Evolutionary conservation across 64 coral and sea anemone species (phyloP).

Genomic region (Acropora yongei): DNA sequence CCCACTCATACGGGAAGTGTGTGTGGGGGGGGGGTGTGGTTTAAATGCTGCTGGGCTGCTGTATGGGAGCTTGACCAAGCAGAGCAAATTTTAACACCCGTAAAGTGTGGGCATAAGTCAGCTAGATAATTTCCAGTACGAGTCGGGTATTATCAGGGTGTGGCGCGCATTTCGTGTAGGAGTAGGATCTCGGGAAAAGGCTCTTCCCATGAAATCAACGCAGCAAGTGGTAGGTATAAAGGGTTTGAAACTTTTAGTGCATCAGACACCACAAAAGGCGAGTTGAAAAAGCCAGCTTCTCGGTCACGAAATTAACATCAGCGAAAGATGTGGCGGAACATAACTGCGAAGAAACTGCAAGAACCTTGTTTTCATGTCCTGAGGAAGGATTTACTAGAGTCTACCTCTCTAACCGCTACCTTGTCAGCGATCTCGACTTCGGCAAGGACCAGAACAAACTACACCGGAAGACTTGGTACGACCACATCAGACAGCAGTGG

Average conservation of each 20-base stretch:
- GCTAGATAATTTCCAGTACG: conserved; percentile 25
- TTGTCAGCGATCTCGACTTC: conserved; percentile 44
- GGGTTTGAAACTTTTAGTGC: background rate
- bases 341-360: conserved; percentile 12
- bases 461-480: conserved; percentile 42
- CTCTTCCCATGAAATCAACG: conserved; percentile 9
- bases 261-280: background rate
- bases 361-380: background rate
- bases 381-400: conserved; percentile 16
- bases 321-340: background rate
- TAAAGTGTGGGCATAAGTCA: background rate
- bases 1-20: background rate
- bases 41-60: conserved; percentile 37
- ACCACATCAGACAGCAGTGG: conserved; percentile 46
- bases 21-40: background rate
- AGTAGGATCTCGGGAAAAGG: conserved; percentile 21
- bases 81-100: background rate
- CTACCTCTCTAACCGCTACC: background rate
- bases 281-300: background rate
- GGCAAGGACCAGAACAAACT: conserved; percentile 48
- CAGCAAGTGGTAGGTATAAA: conserved; percentile 36
- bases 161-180: background rate
- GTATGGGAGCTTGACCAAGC: conserved; percentile 21
- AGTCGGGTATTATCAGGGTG: conserved; percentile 12
- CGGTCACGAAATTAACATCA: background rate